Evolutionary conservation across 2,113 vertebrate species (phyloP).

Genomic region (Cavia aperea): DNA sequence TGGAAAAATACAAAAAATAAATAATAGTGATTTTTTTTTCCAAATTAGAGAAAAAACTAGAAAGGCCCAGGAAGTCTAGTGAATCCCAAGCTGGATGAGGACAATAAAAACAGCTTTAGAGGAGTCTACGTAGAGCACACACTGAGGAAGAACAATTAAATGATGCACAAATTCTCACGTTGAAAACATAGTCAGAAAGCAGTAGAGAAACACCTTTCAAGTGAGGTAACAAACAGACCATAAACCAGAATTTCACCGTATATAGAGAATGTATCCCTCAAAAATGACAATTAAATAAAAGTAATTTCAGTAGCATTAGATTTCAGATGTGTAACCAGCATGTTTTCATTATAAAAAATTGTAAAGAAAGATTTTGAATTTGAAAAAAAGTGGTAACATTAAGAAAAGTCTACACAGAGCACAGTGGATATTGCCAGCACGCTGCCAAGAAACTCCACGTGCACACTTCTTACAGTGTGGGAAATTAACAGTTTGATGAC

Average conservation of each 20-base stretch:
- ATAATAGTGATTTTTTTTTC: neutral
- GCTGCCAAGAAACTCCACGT: neutral
- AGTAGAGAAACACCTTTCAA: neutral
- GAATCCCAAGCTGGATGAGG: neutral
- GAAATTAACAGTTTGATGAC: neutral
- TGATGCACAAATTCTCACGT: neutral
- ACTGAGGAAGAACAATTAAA: neutral
- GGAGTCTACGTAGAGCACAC: neutral
- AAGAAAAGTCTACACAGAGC: neutral
- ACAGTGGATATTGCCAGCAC: neutral
- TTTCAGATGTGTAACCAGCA: neutral
- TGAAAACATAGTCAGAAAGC: neutral
- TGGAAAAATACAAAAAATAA: neutral
- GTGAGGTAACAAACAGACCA: neutral
- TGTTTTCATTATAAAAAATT: neutral
- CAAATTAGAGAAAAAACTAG: neutral
- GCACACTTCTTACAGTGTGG: neutral
- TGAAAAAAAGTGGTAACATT: neutral
- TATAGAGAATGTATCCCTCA: neutral
- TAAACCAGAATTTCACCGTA: neutral
- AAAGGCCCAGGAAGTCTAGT: neutral
- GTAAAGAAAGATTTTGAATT: neutral
- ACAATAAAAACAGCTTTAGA: neutral
- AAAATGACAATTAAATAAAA: neutral
- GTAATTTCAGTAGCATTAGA: neutral